A percentile compares a stretch with the other conserved stretches of the same genome.
These are phyloP conservation scores for Polydrusus pterygomalis DNA, from an alignment of 2,888 invertebrate species.

Conservation along the genomic window DNA sequence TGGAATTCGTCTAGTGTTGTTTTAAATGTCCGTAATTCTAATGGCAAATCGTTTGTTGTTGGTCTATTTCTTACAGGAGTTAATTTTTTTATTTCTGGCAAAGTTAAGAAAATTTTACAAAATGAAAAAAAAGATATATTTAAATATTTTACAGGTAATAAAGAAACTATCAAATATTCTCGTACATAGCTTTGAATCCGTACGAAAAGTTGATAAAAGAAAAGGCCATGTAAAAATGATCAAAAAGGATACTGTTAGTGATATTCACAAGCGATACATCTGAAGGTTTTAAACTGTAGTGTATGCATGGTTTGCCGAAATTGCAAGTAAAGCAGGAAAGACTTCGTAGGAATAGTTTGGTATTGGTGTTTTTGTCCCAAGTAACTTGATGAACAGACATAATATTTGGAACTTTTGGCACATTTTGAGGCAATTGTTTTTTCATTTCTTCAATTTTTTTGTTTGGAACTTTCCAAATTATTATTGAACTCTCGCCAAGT, in stretches of 20 bases:
- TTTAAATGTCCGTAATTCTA: neutral
- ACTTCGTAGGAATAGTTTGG: neutral
- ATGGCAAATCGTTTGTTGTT: neutral
- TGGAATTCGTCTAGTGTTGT: neutral
- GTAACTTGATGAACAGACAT: neutral
- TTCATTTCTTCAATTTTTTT: neutral
- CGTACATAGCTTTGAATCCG: neutral
- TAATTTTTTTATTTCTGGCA: neutral
- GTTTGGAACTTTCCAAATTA: too few species aligned
- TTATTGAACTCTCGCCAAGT: too few species aligned
- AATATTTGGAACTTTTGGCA: neutral
- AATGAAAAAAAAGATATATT: neutral
- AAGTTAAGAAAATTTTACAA: neutral
- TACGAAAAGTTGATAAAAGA: neutral
- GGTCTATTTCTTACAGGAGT: neutral
- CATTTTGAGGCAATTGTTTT: neutral
- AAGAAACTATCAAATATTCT: neutral
- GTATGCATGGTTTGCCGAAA: neutral
- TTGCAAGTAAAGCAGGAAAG: conserved; percentile 1
- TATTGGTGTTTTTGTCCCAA: neutral
- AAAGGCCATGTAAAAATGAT: neutral
- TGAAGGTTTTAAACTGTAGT: neutral
- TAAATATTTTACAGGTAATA: neutral
- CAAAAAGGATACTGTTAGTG: neutral
- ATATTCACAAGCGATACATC: neutral